These are phyloP conservation scores for Hartigia nigra DNA, from an alignment of 2,888 invertebrate species.

Conservation along the genomic window DNA sequence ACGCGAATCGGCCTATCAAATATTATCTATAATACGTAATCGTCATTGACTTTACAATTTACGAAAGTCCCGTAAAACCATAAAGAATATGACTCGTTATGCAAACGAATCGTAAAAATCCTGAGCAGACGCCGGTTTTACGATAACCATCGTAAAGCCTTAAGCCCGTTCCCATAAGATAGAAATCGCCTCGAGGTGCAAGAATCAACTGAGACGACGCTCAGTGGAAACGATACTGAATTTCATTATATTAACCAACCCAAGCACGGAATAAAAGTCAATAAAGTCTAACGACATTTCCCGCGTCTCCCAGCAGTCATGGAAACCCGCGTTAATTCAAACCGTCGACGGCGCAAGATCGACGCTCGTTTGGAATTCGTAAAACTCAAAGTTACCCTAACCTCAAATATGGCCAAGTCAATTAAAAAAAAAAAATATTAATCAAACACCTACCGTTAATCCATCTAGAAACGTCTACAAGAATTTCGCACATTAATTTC, in stretches of 20 bases:
- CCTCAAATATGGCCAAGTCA: not conserved
- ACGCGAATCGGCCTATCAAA: not conserved
- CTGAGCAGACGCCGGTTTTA: not conserved
- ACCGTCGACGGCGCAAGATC: not conserved
- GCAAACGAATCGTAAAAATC: not conserved
- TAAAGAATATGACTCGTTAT: not conserved
- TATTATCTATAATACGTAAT: not conserved
- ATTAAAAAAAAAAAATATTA: not conserved
- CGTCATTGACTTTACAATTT: not conserved
- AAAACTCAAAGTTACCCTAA: not conserved
- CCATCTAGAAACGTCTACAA: no score
- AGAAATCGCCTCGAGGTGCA: slow-evolving; percentile 11
- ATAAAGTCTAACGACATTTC: not conserved
- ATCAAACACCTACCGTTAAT: not conserved
- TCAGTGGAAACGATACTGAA: slow-evolving; percentile 33
- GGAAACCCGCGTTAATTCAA: not conserved
- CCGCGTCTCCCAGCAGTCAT: not conserved
- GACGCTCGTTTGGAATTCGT: not conserved
- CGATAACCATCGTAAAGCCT: not conserved
- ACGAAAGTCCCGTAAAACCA: not conserved
- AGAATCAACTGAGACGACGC: slow-evolving; percentile 18
- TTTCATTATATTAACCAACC: slow-evolving; percentile 20
- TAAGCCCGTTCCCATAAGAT: not conserved
- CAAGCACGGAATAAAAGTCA: not conserved
- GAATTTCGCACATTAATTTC: not conserved